phyloP scores from a whole-genome alignment of 2,888 invertebrate species.

The Entomobrya proxima region DNA sequence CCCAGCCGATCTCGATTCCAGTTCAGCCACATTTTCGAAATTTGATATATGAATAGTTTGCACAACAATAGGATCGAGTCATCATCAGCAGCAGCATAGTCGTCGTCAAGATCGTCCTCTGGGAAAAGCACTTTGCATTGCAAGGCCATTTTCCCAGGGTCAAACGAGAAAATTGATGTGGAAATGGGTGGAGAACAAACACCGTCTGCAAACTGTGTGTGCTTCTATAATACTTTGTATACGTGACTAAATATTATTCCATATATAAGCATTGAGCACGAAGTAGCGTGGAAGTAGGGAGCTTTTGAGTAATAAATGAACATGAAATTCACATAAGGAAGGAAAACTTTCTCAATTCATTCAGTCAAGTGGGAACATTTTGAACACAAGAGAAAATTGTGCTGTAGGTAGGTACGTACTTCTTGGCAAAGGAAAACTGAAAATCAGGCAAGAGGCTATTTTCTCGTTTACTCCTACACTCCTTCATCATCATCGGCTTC shows the following conservation, averaged over 20 bases:
- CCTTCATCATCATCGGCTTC: background rate
- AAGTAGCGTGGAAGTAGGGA: background rate
- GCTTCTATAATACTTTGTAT: background rate
- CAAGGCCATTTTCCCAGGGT: constrained; percentile 65
- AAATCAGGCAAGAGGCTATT: constrained; percentile 12
- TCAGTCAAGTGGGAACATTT: background rate
- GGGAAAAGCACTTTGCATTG: constrained; percentile 44
- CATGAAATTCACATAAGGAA: constrained; percentile 27
- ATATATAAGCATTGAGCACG: background rate
- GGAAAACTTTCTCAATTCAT: constrained; percentile 19
- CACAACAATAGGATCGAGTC: constrained; percentile 25
- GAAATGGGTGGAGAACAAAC: constrained; percentile 57
- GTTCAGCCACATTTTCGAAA: constrained; percentile 42
- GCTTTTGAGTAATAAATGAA: constrained; percentile 15
- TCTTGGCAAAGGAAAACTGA: constrained; percentile 16
- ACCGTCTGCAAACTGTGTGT: background rate
- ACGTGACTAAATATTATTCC: background rate
- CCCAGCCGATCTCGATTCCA: background rate
- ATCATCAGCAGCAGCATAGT: background rate
- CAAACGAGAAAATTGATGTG: constrained; percentile 59
- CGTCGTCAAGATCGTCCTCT: constrained; percentile 19
- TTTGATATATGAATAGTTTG: constrained; percentile 58
- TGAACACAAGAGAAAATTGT: background rate
- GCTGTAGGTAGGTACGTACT: background rate
- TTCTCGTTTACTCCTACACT: background rate